phyloP scores from a whole-genome alignment of 2,888 invertebrate genomes.

The Tenthredo amoena region DNA sequence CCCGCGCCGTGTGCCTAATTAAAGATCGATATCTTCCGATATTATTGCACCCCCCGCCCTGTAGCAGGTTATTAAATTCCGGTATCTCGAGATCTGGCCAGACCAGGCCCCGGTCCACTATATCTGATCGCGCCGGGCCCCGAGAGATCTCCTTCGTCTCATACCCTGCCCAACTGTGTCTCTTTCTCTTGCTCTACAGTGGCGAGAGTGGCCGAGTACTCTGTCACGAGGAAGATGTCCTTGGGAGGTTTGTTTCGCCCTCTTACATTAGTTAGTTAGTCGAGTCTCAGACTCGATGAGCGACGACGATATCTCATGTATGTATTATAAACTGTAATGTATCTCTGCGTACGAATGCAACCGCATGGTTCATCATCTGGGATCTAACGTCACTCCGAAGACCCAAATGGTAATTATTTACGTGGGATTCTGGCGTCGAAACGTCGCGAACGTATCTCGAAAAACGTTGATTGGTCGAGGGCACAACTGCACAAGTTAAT shows the following conservation, averaged over 20 bases:
- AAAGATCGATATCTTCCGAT: conserved; percentile 78
- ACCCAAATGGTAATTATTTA: background rate
- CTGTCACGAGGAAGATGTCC: conserved; percentile 45
- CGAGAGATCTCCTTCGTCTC: conserved; percentile 66
- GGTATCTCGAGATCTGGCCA: conserved; percentile 75
- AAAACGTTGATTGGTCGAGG: conserved; percentile 7
- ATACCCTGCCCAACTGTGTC: conserved; percentile 46
- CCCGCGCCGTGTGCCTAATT: conserved; percentile 78
- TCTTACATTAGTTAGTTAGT: conserved; percentile 39
- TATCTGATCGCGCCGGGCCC: conserved; percentile 73
- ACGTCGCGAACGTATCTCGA: background rate
- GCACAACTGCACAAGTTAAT: background rate
- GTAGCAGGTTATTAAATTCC: conserved; percentile 77
- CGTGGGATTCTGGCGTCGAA: background rate
- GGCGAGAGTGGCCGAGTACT: conserved; percentile 35
- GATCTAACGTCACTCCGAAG: background rate
- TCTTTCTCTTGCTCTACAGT: conserved; percentile 32
- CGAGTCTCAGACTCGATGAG: background rate
- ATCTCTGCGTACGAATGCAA: background rate
- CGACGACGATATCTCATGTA: background rate
- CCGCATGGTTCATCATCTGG: background rate
- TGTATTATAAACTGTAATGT: background rate
- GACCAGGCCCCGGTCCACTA: conserved; percentile 69
- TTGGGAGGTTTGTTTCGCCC: conserved; percentile 53
- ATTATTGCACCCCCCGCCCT: conserved; percentile 75